Percentiles rank a stretch among this genome's conserved stretches.
Evolutionary conservation across 2,797 vertebrate genomes (phyloP).

Genomic region (Chloroceryle amazona): DNA sequence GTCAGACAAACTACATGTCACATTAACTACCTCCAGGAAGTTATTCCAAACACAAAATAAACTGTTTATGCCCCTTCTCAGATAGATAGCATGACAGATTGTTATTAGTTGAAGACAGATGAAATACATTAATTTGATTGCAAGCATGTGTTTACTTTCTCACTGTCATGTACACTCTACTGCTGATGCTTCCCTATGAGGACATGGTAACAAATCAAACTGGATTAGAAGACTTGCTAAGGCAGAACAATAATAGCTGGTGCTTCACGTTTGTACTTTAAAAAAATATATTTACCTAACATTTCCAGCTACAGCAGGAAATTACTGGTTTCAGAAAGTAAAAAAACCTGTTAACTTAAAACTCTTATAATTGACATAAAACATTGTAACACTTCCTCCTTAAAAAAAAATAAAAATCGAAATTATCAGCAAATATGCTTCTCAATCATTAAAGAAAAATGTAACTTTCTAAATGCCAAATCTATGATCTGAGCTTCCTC

Average conservation of each 20-base stretch:
- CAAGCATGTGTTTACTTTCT: constrained; percentile 86
- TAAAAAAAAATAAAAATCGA: neutral
- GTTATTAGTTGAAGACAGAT: constrained; percentile 88
- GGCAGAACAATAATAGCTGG: constrained; percentile 64
- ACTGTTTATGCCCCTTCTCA: constrained; percentile 94
- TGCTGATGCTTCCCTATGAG: constrained; percentile 76
- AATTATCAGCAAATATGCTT: neutral
- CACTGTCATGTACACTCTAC: constrained; percentile 78
- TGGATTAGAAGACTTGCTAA: constrained; percentile 74
- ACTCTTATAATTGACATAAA: constrained; percentile 25
- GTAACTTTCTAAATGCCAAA: neutral
- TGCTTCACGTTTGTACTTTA: constrained; percentile 42
- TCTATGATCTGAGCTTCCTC: neutral
- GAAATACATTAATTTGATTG: constrained; percentile 88
- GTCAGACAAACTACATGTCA: constrained; percentile 95
- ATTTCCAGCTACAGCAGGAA: constrained; percentile 49
- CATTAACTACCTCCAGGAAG: constrained; percentile 96
- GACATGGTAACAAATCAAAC: constrained; percentile 77
- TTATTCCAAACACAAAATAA: constrained; percentile 98
- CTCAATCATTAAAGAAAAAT: neutral
- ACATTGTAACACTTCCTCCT: neutral
- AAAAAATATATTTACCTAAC: constrained; percentile 8
- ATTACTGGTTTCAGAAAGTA: constrained; percentile 22
- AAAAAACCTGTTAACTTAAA: neutral
- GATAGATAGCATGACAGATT: constrained; percentile 92